Conservation (phyloP, 2,113 vertebrate genomes). For the Uria lomvia region DNA sequence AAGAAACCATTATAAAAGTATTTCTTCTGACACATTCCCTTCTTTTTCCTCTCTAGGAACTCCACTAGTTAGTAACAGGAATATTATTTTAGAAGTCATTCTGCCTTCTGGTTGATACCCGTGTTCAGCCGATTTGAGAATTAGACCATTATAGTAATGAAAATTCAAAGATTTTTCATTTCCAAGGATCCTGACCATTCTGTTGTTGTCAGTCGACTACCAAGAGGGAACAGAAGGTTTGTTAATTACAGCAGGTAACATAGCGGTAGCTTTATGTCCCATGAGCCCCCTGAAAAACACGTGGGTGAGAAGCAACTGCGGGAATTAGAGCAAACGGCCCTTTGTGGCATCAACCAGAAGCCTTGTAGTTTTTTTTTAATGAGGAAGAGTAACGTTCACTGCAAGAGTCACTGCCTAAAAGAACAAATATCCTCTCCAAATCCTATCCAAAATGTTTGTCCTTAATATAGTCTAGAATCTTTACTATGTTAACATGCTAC, state of each 20-base stretch:
- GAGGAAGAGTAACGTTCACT: neutral
- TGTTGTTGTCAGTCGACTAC: fast-evolving
- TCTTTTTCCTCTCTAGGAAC: neutral
- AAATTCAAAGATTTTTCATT: neutral
- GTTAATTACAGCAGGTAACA: neutral
- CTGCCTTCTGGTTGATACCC: neutral
- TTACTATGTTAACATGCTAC: neutral
- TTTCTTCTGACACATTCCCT: neutral
- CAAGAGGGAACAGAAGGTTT: neutral
- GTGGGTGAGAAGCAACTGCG: neutral
- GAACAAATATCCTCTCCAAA: neutral
- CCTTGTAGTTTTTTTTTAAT: neutral
- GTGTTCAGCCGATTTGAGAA: neutral
- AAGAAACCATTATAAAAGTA: neutral
- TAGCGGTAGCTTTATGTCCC: neutral
- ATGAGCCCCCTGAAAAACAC: neutral
- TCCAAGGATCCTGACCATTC: neutral
- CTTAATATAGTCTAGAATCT: neutral
- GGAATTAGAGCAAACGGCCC: neutral
- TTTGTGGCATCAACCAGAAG: neutral
- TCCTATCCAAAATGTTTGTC: neutral
- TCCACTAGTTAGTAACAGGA: neutral
- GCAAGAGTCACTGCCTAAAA: neutral
- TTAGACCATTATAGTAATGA: neutral
- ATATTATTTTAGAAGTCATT: neutral